These are phyloP conservation scores for Nomada flava DNA, from an alignment of 2,888 invertebrate species.

Conservation along the genomic window DNA sequence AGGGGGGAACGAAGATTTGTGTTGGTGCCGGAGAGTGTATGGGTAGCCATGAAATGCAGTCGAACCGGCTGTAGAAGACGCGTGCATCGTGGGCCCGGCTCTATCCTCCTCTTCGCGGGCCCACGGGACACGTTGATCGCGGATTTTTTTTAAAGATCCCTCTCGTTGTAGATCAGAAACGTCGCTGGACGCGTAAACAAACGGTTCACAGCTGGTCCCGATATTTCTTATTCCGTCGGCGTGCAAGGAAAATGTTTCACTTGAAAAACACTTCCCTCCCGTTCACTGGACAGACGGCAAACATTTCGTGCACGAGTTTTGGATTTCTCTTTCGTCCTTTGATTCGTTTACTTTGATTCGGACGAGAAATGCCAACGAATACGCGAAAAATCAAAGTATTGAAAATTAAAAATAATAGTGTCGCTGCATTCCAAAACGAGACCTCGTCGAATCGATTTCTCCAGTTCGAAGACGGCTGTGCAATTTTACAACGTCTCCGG, in stretches of 20 bases:
- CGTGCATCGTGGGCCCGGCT: slow-evolving; percentile 50
- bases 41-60: slow-evolving; percentile 75
- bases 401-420: too few species aligned
- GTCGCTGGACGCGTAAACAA: slow-evolving; percentile 34
- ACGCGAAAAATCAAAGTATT: too few species aligned
- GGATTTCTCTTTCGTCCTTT: background rate
- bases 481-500: background rate
- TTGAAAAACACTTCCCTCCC: background rate
- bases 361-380: too few species aligned
- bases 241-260: slow-evolving; percentile 6
- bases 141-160: slow-evolving; percentile 51
- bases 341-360: too few species aligned
- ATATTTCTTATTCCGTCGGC: slow-evolving; percentile 22
- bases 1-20: background rate
- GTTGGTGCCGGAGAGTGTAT: slow-evolving; percentile 35
- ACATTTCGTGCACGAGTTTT: background rate
- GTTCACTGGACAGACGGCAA: slow-evolving; percentile 3
- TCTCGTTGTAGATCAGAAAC: slow-evolving; percentile 26
- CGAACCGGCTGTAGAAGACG: slow-evolving; percentile 74
- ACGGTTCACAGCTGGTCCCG: slow-evolving; percentile 27
- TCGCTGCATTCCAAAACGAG: background rate
- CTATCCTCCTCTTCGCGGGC: slow-evolving; percentile 54
- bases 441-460: background rate
- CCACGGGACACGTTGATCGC: slow-evolving; percentile 43
- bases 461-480: background rate